Base-by-base conservation (phyloP, 2,797 vertebrate genomes). In the Sparus aurata region DNA sequence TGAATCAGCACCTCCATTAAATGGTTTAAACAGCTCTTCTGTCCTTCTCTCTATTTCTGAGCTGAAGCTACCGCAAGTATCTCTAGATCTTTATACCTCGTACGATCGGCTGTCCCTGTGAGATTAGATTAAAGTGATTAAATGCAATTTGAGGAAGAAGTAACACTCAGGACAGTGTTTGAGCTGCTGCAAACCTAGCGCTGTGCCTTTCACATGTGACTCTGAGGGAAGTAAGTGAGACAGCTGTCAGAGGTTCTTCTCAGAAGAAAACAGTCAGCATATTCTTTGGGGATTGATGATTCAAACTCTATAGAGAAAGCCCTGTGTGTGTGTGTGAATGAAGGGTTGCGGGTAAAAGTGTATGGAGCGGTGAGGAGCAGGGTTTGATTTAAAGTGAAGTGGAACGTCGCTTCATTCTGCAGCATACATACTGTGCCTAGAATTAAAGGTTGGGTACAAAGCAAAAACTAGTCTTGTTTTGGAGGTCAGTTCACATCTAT, bases 141-240 rank as follows among this genome's bases (percentile, higher is more conserved):
- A 43, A 54, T 55, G 18, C 2, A 1, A 25, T 73, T 2, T 46
- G 38, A 67, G 45, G 64, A 57, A 79, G 3, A 69, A 46, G 27
- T 16, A 58, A 22, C 16, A 5, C 7, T 43, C 10, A 41, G 13
- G 49, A 41, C 11, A 47, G 13, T 43, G 45, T 43, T 60, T 63
- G 43, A 64, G 27, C n/a, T 72, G 22, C 20, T 50, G 62, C 45
- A 59, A 49, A 30, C 38, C 53, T 3, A 20, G 30, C 25, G 23
- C 27, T 45, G n/a, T 78, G 30, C 52, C 53, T 64, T 75, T 75
- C 27, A 77, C 78, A 82, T 79, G 82, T 89, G 90, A 91, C 73
- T 77, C 17, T 47, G 34, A 67, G 79, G 84, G 89, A 91, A 93
- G 88, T 92, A 71, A 87, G 46, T 82, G 65, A 79, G 85, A 73